Evolutionary conservation across 2,888 invertebrate species (phyloP).

Genomic region (Scaptomyza parva): DNA sequence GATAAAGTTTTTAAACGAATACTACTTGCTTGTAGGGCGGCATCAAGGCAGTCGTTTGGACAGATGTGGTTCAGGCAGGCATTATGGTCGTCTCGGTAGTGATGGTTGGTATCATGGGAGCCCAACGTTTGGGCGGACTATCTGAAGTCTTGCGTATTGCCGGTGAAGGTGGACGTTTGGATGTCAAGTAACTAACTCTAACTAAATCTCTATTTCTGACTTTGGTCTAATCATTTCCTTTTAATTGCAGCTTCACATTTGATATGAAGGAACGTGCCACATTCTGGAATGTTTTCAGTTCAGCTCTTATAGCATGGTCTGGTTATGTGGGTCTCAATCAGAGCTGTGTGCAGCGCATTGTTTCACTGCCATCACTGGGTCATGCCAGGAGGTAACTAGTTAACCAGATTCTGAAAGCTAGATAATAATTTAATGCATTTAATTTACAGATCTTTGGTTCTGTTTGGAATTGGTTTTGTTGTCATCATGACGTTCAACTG

Average conservation of each 20-base stretch:
- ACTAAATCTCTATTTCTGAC: neutral
- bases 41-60: constrained; percentile 86
- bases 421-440: neutral
- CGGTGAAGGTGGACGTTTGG: constrained; percentile 81
- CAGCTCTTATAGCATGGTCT: constrained; percentile 87
- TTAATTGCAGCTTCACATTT: constrained; percentile 86
- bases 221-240: neutral
- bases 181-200: constrained; percentile 82
- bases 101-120: constrained; percentile 83
- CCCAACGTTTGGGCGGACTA: constrained; percentile 84
- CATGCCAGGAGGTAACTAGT: constrained; percentile 86
- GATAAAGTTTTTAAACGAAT: neutral
- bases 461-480: constrained; percentile 86
- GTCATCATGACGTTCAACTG: constrained; percentile 87
- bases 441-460: constrained; percentile 85
- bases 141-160: constrained; percentile 82
- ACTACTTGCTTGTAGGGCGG: constrained; percentile 82
- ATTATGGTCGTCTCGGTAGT: constrained; percentile 84
- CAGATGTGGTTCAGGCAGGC: constrained; percentile 85
- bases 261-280: constrained; percentile 88
- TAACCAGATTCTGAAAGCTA: neutral
- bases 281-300: constrained; percentile 87
- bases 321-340: constrained; percentile 89
- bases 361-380: constrained; percentile 87
- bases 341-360: constrained; percentile 90